Evolutionary conservation across 2,113 vertebrate species (phyloP).

Genomic region (Myanophis thanlyinensis): DNA sequence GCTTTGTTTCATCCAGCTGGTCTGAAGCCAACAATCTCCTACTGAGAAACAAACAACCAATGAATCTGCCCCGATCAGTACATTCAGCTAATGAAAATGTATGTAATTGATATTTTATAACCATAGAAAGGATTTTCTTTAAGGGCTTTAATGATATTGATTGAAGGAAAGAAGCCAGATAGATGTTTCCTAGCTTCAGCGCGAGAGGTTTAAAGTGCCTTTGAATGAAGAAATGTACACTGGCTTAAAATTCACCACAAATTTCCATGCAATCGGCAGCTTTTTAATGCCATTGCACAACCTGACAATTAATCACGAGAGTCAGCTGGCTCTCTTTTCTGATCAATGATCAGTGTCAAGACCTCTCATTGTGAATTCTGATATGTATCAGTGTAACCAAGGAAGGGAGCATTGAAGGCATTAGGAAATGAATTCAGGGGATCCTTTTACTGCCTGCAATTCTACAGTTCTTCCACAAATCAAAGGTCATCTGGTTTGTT

Average conservation of each 20-base stretch:
- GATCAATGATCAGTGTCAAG: conserved; percentile 50
- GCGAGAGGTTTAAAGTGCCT: conserved; percentile 56
- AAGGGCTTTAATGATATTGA: conserved; percentile 71
- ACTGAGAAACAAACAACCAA: conserved; percentile 61
- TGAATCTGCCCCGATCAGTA: conserved; percentile 62
- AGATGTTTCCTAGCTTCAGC: conserved; percentile 49
- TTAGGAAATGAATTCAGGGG: not conserved
- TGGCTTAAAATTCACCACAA: conserved; percentile 65
- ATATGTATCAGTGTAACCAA: not conserved
- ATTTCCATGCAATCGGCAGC: conserved; percentile 64
- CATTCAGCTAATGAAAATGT: conserved; percentile 76
- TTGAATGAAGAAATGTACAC: conserved; percentile 57
- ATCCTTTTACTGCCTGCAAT: not conserved
- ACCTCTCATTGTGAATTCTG: conserved; percentile 12
- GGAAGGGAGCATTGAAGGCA: not conserved
- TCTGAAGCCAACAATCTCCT: conserved; percentile 46
- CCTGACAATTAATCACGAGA: conserved; percentile 33
- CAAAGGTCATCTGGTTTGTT: not conserved
- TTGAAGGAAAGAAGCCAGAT: conserved; percentile 64
- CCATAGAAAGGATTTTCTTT: conserved; percentile 62
- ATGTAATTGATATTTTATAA: conserved; percentile 79
- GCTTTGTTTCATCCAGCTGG: conserved; percentile 50
- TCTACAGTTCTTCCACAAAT: not conserved
- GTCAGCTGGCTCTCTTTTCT: conserved; percentile 47
- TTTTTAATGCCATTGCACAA: conserved; percentile 56